Conservation (phyloP, 1,140 invertebrate species). For the Ceratitis capitata region DNA sequence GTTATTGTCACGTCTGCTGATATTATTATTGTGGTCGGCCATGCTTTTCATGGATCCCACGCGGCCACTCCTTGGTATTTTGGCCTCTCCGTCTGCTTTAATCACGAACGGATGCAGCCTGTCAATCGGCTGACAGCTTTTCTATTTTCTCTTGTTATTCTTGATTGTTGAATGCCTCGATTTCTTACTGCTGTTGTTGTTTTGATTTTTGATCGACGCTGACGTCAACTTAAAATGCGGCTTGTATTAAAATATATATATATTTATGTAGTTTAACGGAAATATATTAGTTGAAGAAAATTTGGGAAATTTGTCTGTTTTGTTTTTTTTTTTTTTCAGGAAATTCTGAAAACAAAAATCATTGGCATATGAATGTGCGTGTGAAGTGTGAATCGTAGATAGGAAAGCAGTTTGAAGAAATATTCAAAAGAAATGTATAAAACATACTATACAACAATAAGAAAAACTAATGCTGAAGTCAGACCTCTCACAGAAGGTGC, state of each 20-base stretch:
- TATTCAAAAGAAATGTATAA: not conserved
- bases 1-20: not conserved
- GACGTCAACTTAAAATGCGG: not conserved
- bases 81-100: not conserved
- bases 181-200: not conserved
- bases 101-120: not conserved
- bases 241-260: not conserved
- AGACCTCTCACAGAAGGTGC: no score
- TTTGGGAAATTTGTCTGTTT: not conserved
- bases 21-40: not conserved
- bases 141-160: not conserved
- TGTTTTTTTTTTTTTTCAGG: not conserved
- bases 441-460: not conserved
- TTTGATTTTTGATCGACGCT: not conserved
- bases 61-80: not conserved
- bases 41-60: not conserved
- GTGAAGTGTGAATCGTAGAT: not conserved
- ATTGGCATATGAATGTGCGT: not conserved
- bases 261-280: not conserved
- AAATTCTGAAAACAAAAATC: not conserved
- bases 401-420: not conserved
- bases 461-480: no score
- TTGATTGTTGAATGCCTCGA: slow-evolving; percentile 5
- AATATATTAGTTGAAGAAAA: not conserved
- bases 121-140: slow-evolving; percentile 22